Evolutionary conservation across 1,140 invertebrate species (phyloP), one percentile per base, ranked within the genome.

Genomic region (Drosophila nigromelanica): DNA sequence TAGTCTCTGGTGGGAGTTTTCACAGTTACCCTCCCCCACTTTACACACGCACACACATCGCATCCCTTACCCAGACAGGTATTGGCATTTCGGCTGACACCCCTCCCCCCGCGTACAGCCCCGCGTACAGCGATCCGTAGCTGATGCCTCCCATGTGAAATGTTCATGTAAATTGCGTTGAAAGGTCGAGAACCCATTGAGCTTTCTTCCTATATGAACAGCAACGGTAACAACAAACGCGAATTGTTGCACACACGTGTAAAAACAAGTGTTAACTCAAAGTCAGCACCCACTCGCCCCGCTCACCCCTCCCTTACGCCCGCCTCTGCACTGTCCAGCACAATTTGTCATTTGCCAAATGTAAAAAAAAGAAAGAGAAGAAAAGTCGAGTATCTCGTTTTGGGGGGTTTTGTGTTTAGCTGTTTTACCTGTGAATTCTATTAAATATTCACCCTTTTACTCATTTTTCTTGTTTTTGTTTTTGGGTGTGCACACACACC

Each of bases 381-480:
- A 21, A 42, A 18, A 15, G 39, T 35, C 7, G 10, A 27, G 27
- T 27, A n/a, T 35, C 39, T 50, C 35, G 30, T 66, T 47, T 63
- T 33, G 8, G 30, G 42, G 33, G 1, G 3, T 61, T 47, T 37
- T 60, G 45, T 39, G 12, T n/a, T 33, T 8, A 35, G 43, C 47
- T 39, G 52, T 18, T 64, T 48, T 52, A 71, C 68, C 62, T 72
- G 69, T 45, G 59, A 33, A 68, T 50, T 76, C 82, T 89, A 87
- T 87, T 87, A 87, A 87, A 89, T 87, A 87, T 87, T 82, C 82
- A 87, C 83, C 82, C 82, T 73, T 86, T 87, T 78, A 12, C 47
- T 5, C 24, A 6, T 33, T 33, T 24, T 27, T 21, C 7, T 11
- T 24, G 21, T 40, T 40, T 10, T 4, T 24, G 2, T 24, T 18